Percentiles rank a stretch among this genome's conserved stretches.
phyloP scores from a whole-genome alignment of 2,113 vertebrate genomes.

The Oncorhynchus nerka region DNA sequence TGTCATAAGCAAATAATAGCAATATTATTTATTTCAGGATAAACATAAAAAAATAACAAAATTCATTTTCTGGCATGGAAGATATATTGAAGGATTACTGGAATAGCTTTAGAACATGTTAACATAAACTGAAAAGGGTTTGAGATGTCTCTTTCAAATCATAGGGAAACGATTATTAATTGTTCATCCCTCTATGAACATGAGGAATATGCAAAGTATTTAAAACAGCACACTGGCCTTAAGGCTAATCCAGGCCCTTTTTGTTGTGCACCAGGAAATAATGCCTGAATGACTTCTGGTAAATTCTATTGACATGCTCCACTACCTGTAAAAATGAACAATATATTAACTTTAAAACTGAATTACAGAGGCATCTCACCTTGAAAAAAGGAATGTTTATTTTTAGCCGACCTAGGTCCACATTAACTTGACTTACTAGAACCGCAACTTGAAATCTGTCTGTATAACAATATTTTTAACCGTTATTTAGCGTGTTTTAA shows the following conservation, averaged over 20 bases:
- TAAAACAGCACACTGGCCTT: not conserved
- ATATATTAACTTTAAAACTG: not conserved
- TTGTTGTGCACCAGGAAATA: not conserved
- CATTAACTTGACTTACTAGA: not conserved
- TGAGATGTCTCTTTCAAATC: not conserved
- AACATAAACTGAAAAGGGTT: not conserved
- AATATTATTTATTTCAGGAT: not conserved
- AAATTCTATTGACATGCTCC: not conserved
- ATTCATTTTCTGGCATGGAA: not conserved
- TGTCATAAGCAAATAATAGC: not conserved
- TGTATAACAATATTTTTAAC: not conserved
- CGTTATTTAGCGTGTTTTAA: not conserved
- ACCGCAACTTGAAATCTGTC: not conserved
- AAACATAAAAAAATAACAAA: not conserved
- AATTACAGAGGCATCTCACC: not conserved
- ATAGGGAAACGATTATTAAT: not conserved
- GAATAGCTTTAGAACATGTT: not conserved
- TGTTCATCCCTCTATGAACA: not conserved
- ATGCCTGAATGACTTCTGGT: not conserved
- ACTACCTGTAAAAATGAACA: not conserved
- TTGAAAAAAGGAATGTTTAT: too few species aligned
- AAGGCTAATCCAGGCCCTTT: not conserved
- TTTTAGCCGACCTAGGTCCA: too few species aligned
- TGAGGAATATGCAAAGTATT: not conserved
- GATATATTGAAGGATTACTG: not conserved